Evolutionary conservation across 2,888 invertebrate genomes (phyloP).

Genomic region (Antheraea assamensis): DNA sequence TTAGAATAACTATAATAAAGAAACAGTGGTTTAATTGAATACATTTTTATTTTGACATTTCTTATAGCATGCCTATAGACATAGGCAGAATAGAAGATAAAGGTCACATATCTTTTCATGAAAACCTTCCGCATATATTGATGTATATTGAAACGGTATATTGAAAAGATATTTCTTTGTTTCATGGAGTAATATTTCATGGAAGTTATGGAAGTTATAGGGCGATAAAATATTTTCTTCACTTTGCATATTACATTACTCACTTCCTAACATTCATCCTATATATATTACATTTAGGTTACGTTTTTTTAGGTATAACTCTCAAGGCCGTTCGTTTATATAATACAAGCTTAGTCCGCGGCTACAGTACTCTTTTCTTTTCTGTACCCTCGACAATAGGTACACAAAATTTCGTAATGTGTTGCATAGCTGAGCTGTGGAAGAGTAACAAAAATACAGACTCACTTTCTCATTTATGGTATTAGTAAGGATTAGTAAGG

Average conservation of each 20-base stretch:
- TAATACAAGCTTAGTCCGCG: too few relatives aligned
- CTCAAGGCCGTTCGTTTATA: background rate
- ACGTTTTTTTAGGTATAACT: background rate
- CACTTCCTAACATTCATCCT: background rate
- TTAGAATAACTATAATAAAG: too few relatives aligned
- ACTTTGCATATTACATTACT: background rate
- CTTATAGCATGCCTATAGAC: background rate
- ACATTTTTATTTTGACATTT: too few relatives aligned
- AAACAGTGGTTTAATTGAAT: too few relatives aligned
- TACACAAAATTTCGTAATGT: too few relatives aligned
- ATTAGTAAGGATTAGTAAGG: too few relatives aligned
- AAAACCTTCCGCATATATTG: background rate
- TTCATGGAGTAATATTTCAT: background rate
- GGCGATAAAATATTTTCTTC: conserved; percentile 1
- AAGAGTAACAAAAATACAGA: too few relatives aligned
- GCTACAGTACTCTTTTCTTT: too few relatives aligned
- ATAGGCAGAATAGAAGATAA: background rate
- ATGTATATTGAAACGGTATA: background rate
- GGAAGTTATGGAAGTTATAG: background rate
- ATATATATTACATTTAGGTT: background rate
- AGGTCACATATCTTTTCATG: background rate
- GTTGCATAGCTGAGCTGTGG: too few relatives aligned
- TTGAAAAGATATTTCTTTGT: background rate
- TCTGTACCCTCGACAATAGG: too few relatives aligned
- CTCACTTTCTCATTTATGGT: too few relatives aligned